Base-by-base conservation (phyloP, 2,888 invertebrate genomes). In the Ennomos erosarius region DNA sequence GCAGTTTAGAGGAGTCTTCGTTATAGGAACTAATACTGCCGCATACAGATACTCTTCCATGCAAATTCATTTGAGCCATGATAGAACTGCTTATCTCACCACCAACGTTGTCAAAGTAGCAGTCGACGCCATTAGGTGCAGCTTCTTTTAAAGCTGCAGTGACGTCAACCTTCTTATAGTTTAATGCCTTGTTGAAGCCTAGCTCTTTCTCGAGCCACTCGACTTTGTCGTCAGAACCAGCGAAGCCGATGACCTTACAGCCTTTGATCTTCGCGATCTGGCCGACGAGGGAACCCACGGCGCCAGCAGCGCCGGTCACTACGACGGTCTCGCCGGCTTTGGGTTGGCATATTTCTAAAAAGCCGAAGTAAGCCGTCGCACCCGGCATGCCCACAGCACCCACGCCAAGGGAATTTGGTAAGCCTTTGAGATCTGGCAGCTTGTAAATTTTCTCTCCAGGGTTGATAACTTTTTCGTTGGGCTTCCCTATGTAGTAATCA, bases 61-160 rank as follows among this genome's bases (percentile, higher is more conserved):
- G 70, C 0, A 52, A 94, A 62, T 93, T 95, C 95, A 95, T 95
- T 66, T 94, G 93, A 39, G 82, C 81, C 0, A 95, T 86, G 2
- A 95, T 93, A 0, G 79, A 80, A 49, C 92, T 93, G 50, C 94
- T 94, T 13, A 95, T 88, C 59, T 94, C 93, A 4, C 95, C 95
- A 12, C 95, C 95, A 8, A 95, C 96, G 79, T 96, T 96, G 76
- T 96, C 96, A 76, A 96, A 96, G 75, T 95, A 96, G 74, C 95
- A 95, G 74, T 96, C 96, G 0, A 96, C 84, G 9, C 96, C 96
- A 16, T 95, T 84, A 0, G 96, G 95, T 1, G 95, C 95, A 42
- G 90, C 92, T 78, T 94, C 88, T 62, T 93, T 93, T 10, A 96
- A 83, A n/a, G 92, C 93, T 47, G 87, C 74, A 1, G 75, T 73